phyloP scores from a whole-genome alignment of 2,797 vertebrate genomes.

The Tenualosa thibaudeaui region DNA sequence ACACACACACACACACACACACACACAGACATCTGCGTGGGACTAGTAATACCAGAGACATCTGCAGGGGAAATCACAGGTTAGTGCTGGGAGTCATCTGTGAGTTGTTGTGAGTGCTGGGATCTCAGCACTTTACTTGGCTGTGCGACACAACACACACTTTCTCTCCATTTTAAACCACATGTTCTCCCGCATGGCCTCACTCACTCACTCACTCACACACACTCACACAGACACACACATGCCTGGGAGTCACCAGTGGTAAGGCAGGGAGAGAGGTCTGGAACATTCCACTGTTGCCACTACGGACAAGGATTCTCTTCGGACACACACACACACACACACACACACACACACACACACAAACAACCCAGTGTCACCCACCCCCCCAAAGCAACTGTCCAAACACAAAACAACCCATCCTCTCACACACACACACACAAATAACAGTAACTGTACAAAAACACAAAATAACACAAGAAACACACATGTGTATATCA shows the following conservation, averaged over 20 bases:
- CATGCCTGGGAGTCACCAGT: background rate
- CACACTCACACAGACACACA: constrained; percentile 15
- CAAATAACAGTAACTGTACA: background rate
- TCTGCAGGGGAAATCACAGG: background rate
- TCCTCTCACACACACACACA: background rate
- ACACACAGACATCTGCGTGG: background rate
- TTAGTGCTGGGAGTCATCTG: background rate
- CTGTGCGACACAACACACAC: background rate
- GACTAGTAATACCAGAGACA: background rate
- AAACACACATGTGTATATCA: too few relatives aligned
- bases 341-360: background rate
- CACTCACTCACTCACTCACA: background rate
- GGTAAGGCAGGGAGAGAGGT: constrained; percentile 1
- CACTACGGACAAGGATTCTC: background rate
- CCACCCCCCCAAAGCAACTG: background rate
- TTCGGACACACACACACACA: constrained; percentile 8
- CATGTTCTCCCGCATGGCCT: constrained; percentile 6
- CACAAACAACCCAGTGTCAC: background rate
- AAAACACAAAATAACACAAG: too few relatives aligned
- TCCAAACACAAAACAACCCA: background rate
- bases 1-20: background rate
- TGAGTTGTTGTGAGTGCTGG: background rate
- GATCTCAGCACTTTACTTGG: background rate
- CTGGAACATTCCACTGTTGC: constrained; percentile 17
- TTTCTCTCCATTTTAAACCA: background rate